These are phyloP conservation scores for Incurvaria masculella DNA, from an alignment of 2,888 invertebrate genomes.

Conservation along the genomic window DNA sequence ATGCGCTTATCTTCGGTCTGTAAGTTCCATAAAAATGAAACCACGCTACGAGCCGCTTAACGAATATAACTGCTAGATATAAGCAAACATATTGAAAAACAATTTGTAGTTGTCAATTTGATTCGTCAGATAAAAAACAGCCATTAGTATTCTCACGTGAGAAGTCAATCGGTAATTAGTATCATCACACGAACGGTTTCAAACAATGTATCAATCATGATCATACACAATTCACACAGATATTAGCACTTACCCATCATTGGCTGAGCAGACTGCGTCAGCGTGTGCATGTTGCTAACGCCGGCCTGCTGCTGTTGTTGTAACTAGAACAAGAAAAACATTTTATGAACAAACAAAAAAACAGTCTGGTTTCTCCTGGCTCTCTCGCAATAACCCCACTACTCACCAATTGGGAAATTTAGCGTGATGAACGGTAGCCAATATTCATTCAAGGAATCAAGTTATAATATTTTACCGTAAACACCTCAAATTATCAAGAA, in stretches of 20 bases:
- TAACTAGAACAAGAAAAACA: slow-evolving; percentile 35
- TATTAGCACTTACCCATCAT: slow-evolving; percentile 14
- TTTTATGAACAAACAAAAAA: not conserved
- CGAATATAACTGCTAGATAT: too few species aligned
- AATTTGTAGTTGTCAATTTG: not conserved
- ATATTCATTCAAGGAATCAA: too few species aligned
- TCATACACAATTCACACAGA: too few species aligned
- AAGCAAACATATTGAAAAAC: too few species aligned
- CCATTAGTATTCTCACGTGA: not conserved
- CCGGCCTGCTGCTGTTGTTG: slow-evolving; percentile 37
- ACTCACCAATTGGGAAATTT: too few species aligned
- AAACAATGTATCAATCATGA: too few species aligned
- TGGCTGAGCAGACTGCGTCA: slow-evolving; percentile 38
- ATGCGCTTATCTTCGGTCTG: too few species aligned
- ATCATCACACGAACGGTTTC: not conserved
- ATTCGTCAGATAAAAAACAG: slow-evolving; percentile 1
- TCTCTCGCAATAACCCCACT: not conserved
- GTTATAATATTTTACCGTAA: too few species aligned
- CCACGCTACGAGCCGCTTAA: too few species aligned
- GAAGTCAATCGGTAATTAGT: slow-evolving; percentile 3
- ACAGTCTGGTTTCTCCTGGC: not conserved
- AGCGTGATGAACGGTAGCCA: too few species aligned
- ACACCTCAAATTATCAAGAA: not conserved
- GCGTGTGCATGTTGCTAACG: slow-evolving; percentile 43
- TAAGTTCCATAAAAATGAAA: too few species aligned